Conservation (phyloP, 2,113 vertebrate genomes). For the Gymnarchus niloticus region DNA sequence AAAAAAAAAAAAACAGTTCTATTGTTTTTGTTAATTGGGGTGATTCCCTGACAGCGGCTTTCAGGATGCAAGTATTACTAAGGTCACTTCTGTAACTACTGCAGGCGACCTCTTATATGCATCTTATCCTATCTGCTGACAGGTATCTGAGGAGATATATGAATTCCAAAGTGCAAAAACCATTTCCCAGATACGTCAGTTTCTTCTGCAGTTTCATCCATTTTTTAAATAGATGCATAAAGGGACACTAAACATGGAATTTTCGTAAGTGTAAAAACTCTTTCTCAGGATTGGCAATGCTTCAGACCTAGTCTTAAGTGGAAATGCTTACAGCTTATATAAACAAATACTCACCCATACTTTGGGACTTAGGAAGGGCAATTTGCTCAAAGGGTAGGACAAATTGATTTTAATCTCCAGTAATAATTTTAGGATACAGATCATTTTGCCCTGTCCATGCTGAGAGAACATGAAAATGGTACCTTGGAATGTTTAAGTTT, state of each 20-base stretch:
- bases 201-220: background rate
- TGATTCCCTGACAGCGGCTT: background rate
- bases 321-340: background rate
- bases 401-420: background rate
- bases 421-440: constrained; percentile 2
- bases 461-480: background rate
- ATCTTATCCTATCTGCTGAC: background rate
- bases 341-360: background rate
- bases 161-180: background rate
- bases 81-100: background rate
- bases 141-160: background rate
- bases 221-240: background rate
- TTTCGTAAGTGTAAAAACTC: constrained; percentile 3
- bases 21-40: background rate
- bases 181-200: background rate
- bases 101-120: background rate
- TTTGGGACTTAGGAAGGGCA: background rate
- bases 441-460: background rate
- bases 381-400: background rate
- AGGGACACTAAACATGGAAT: background rate
- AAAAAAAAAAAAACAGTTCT: background rate
- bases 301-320: background rate
- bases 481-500: background rate
- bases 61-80: background rate
- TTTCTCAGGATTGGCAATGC: background rate